Evolutionary conservation across 2,888 invertebrate species (phyloP).

Genomic region (Himalopsyche kuldschensis): DNA sequence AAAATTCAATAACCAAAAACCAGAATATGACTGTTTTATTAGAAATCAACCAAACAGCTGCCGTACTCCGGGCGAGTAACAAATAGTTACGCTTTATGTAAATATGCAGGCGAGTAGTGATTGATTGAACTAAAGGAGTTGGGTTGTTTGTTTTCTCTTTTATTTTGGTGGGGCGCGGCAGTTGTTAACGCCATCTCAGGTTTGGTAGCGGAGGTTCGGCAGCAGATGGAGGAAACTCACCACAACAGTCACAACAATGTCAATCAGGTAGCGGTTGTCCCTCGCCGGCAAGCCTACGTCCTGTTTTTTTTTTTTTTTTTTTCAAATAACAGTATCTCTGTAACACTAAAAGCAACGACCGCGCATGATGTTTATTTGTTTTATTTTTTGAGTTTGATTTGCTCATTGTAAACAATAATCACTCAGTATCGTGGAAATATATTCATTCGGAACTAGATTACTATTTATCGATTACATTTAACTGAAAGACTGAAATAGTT

Average conservation of each 20-base stretch:
- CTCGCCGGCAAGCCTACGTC: neutral
- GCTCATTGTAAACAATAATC: neutral
- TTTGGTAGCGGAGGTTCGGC: slow-evolving; percentile 79
- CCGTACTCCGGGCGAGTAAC: neutral
- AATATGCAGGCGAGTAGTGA: neutral
- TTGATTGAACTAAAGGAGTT: slow-evolving; percentile 10
- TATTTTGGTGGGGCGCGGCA: slow-evolving; percentile 46
- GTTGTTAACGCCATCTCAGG: slow-evolving; percentile 80
- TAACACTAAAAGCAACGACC: slow-evolving; percentile 7
- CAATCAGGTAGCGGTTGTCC: slow-evolving; percentile 50
- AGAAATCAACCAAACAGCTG: neutral
- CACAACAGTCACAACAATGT: slow-evolving; percentile 49
- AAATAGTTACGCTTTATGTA: neutral
- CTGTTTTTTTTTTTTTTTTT: neutral
- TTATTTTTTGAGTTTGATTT: neutral
- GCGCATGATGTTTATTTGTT: slow-evolving; percentile 4
- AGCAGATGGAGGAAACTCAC: slow-evolving; percentile 67
- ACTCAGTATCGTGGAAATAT: neutral
- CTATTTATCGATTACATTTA: no score
- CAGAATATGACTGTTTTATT: neutral
- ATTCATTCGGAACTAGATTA: no score
- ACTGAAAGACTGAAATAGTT: no score
- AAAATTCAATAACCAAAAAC: no score
- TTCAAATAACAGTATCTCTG: neutral
- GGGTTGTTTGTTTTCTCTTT: slow-evolving; percentile 17